phyloP scores from a whole-genome alignment of 2,113 vertebrate genomes.

The Acrocephalus arundinaceus region DNA sequence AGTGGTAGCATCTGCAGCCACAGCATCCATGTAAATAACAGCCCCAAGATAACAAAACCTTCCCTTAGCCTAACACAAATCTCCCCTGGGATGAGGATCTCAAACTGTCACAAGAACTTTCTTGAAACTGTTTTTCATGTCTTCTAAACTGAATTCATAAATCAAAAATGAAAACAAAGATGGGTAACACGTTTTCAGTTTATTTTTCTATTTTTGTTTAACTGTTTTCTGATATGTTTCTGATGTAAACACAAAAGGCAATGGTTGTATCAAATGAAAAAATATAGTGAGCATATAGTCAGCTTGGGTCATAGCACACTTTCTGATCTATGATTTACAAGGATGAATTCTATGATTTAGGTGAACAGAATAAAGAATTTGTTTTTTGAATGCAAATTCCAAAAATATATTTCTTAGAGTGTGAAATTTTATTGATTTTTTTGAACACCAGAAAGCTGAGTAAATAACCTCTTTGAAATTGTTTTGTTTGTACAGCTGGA shows the following conservation, averaged over 20 bases:
- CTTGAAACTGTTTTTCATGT: background rate
- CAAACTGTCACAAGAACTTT: background rate
- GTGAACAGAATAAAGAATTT: background rate
- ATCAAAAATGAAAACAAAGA: background rate
- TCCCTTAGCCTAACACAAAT: background rate
- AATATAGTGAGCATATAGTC: background rate
- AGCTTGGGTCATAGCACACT: background rate
- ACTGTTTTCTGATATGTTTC: background rate
- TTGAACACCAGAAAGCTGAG: background rate
- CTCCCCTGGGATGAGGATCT: background rate
- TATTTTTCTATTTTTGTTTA: background rate
- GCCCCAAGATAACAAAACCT: background rate
- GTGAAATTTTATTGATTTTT: background rate
- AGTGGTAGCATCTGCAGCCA: background rate
- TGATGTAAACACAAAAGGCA: background rate
- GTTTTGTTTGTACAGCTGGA: background rate
- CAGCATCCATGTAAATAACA: rapidly evolving
- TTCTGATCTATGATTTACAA: background rate
- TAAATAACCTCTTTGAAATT: background rate
- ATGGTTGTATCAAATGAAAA: background rate
- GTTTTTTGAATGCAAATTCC: background rate
- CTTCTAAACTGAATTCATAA: background rate
- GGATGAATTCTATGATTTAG: background rate
- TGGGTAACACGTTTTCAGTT: background rate
- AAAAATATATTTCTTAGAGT: background rate